Conservation (phyloP, 2,888 invertebrate genomes). For the Agrochola lychnidis region DNA sequence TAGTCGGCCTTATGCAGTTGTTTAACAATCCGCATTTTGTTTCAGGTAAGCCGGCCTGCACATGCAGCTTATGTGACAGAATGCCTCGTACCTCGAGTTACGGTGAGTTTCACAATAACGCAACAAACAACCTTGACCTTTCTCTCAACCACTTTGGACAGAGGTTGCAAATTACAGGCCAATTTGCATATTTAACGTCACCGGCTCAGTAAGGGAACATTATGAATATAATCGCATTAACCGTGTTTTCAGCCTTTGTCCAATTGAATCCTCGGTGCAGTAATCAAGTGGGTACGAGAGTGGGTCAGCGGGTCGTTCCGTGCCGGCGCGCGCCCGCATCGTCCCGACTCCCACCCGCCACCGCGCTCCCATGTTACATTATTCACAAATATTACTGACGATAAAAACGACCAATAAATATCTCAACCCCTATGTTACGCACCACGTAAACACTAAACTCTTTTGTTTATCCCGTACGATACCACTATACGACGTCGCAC, state of each 20-base stretch:
- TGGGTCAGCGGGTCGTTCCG: slow-evolving; percentile 87
- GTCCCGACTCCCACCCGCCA: slow-evolving; percentile 56
- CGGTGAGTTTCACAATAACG: slow-evolving; percentile 78
- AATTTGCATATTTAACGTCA: slow-evolving; percentile 71
- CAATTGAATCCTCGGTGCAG: slow-evolving; percentile 84
- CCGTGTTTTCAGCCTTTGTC: slow-evolving; percentile 84
- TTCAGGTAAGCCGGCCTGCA: slow-evolving; percentile 86
- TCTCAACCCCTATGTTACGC: slow-evolving; percentile 78
- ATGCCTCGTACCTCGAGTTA: slow-evolving; percentile 74
- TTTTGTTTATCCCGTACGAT: slow-evolving; percentile 54
- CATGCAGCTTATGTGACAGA: slow-evolving; percentile 80
- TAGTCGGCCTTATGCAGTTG: slow-evolving; percentile 32
- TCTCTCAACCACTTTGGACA: slow-evolving; percentile 61
- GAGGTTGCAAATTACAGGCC: slow-evolving; percentile 65
- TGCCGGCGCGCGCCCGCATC: slow-evolving; percentile 71
- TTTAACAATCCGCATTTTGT: slow-evolving; percentile 69
- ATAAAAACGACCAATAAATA: slow-evolving; percentile 80
- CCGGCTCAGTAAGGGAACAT: slow-evolving; percentile 68
- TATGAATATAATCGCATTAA: slow-evolving; percentile 82
- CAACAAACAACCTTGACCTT: slow-evolving; percentile 68
- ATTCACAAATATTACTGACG: slow-evolving; percentile 78
- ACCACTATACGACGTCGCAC: slow-evolving; percentile 33
- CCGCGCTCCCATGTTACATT: slow-evolving; percentile 78
- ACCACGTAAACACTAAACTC: slow-evolving; percentile 57
- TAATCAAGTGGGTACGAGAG: slow-evolving; percentile 82